phyloP scores from a whole-genome alignment of 2,888 invertebrate genomes.

The Monochamus alternatus region DNA sequence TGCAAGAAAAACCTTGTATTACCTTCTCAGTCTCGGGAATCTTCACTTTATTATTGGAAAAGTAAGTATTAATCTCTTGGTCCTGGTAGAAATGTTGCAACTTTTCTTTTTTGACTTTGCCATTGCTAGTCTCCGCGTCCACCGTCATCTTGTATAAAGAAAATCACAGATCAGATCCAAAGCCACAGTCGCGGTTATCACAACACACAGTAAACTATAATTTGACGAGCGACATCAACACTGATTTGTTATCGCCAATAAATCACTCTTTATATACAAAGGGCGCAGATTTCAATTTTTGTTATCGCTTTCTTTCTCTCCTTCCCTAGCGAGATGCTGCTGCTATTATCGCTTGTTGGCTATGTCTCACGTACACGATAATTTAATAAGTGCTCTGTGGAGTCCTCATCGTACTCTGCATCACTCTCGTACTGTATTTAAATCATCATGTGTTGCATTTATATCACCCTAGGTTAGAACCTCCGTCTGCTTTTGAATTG shows the following conservation, averaged over 20 bases:
- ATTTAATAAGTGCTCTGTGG: background rate
- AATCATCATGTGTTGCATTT: background rate
- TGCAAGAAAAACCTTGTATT: constrained; percentile 44
- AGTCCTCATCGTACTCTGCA: background rate
- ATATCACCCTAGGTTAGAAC: background rate
- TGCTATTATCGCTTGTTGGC: constrained; percentile 5
- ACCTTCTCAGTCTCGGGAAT: constrained; percentile 75
- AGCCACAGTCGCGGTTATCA: constrained; percentile 13
- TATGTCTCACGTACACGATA: constrained; percentile 10
- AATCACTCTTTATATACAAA: constrained; percentile 14
- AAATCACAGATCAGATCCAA: background rate
- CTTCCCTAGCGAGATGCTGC: background rate
- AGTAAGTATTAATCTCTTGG: constrained; percentile 73
- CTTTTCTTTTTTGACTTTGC: constrained; percentile 1
- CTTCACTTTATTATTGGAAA: constrained; percentile 74
- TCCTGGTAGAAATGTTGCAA: constrained; percentile 33
- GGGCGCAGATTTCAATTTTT: background rate
- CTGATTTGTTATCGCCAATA: constrained; percentile 11
- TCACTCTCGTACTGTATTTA: background rate
- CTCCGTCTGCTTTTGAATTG: background rate
- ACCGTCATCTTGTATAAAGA: constrained; percentile 20
- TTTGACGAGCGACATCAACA: background rate
- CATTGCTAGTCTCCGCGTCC: constrained; percentile 1
- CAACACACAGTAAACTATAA: constrained; percentile 21
- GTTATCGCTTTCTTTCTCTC: constrained; percentile 1